These are phyloP conservation scores for Eulemur mongoz DNA, from an alignment of 2,797 vertebrate species.

Conservation along the genomic window DNA sequence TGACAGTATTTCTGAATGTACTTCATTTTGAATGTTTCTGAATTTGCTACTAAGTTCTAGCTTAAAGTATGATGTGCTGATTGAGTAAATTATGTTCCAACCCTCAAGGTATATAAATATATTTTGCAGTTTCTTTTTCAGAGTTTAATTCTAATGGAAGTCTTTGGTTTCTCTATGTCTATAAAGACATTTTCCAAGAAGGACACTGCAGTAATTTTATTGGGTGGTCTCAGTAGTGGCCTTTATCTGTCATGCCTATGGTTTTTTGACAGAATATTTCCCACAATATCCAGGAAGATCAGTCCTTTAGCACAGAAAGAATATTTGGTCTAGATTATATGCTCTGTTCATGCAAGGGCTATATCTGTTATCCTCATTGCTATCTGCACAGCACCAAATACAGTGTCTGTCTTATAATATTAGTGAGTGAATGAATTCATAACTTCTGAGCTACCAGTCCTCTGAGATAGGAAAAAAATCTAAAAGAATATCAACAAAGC, in stretches of 20 bases:
- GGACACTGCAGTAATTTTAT: neutral
- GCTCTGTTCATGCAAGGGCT: neutral
- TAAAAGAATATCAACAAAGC: neutral
- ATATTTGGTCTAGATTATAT: neutral
- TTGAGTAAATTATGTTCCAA: neutral
- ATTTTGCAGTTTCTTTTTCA: neutral
- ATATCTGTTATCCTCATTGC: neutral
- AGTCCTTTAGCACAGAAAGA: neutral
- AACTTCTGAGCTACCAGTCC: neutral
- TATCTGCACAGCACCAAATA: neutral
- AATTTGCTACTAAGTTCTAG: neutral
- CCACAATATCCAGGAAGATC: neutral
- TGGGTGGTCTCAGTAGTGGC: neutral
- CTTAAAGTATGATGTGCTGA: neutral
- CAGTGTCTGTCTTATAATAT: neutral
- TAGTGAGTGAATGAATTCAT: constrained; percentile 23
- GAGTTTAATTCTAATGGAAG: neutral
- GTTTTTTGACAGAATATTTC: neutral
- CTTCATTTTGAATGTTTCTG: neutral
- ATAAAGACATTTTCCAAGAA: neutral
- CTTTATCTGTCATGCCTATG: neutral
- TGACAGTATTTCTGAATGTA: neutral
- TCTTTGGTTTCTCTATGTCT: neutral
- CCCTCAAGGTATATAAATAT: neutral
- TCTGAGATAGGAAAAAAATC: neutral